These are phyloP conservation scores for Andrena bicolor DNA, from an alignment of 2,888 invertebrate genomes.

Conservation along the genomic window DNA sequence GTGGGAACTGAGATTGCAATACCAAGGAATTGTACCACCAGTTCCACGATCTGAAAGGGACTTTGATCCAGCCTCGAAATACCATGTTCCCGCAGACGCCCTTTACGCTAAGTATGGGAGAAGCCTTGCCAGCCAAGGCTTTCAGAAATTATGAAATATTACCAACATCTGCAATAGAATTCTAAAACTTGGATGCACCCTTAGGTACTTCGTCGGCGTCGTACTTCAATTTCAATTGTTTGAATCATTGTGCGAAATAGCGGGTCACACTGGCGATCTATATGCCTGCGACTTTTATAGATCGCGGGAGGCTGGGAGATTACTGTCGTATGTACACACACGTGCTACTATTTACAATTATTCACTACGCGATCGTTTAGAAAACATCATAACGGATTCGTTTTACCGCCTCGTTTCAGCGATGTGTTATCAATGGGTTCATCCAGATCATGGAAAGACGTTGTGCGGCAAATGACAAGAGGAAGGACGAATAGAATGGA, in stretches of 20 bases:
- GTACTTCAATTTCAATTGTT: slow-evolving; percentile 95
- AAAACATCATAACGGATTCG: neutral
- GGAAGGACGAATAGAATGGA: slow-evolving; percentile 91
- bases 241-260: slow-evolving; percentile 90
- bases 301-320: slow-evolving; percentile 92
- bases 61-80: slow-evolving; percentile 94
- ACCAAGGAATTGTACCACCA: slow-evolving; percentile 92
- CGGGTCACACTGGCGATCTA: slow-evolving; percentile 90
- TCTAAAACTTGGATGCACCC: slow-evolving; percentile 69
- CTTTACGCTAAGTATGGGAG: slow-evolving; percentile 85
- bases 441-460: slow-evolving; percentile 90
- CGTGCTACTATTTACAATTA: neutral
- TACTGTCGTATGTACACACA: slow-evolving; percentile 88
- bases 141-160: neutral
- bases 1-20: slow-evolving; percentile 91
- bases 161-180: neutral
- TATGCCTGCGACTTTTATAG: slow-evolving; percentile 94
- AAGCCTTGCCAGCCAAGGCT: neutral
- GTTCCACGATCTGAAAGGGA: slow-evolving; percentile 89
- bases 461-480: slow-evolving; percentile 90
- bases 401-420: slow-evolving; percentile 82
- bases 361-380: neutral
- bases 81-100: slow-evolving; percentile 91
- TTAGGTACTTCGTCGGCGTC: slow-evolving; percentile 93
- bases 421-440: slow-evolving; percentile 90